Evolutionary conservation across 2,113 vertebrate genomes (phyloP).

Genomic region (Dendropsophus ebraccatus): DNA sequence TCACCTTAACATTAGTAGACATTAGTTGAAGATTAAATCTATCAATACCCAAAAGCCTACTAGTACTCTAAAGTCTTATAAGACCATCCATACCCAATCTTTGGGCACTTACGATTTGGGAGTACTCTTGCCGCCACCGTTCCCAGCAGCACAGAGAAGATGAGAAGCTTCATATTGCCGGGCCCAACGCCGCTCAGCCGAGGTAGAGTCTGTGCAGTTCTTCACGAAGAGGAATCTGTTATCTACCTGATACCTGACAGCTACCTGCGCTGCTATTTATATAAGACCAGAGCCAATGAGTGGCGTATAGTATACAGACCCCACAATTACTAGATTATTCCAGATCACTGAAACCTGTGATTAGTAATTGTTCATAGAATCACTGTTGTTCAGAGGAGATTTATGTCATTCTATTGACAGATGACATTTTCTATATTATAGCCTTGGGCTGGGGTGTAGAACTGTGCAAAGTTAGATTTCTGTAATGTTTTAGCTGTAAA

Average conservation of each 20-base stretch:
- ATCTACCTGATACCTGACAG: neutral
- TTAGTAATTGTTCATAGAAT: neutral
- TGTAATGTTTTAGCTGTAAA: too few relatives aligned
- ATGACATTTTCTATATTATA: neutral
- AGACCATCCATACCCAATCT: neutral
- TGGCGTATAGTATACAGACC: neutral
- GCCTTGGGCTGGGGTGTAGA: too few relatives aligned
- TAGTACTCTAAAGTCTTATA: too few relatives aligned
- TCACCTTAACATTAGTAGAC: too few relatives aligned
- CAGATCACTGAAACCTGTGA: conserved; percentile 19
- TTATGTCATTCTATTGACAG: conserved; percentile 22
- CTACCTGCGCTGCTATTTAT: conserved; percentile 21
- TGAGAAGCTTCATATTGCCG: conserved; percentile 37
- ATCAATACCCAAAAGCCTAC: neutral
- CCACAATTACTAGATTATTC: conserved; percentile 28
- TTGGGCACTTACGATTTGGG: conserved; percentile 8
- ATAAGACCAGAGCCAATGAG: neutral
- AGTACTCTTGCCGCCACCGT: neutral
- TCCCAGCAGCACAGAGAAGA: conserved; percentile 29
- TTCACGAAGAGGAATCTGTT: neutral
- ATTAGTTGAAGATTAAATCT: too few relatives aligned
- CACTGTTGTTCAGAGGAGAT: neutral
- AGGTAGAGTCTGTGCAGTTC: neutral
- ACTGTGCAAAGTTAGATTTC: too few relatives aligned
- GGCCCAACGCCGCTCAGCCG: neutral